Percentiles rank a stretch among this genome's conserved stretches.
Evolutionary conservation across 1,140 invertebrate species (phyloP).

Genomic region (Caenorhabditis tropicalis): DNA sequence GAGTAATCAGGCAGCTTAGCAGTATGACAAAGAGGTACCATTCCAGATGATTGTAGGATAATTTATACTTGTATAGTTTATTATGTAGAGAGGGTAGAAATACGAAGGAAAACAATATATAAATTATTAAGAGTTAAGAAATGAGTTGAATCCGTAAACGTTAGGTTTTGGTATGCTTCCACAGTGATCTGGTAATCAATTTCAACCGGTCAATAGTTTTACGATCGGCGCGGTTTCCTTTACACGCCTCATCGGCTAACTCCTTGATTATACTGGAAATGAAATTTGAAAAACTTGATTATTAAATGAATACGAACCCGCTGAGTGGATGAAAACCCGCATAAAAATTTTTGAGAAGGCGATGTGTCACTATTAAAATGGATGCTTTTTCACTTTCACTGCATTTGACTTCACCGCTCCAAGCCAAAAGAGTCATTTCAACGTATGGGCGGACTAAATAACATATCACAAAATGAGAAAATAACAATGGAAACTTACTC

Average conservation of each 20-base stretch:
- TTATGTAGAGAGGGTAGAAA: background rate
- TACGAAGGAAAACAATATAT: background rate
- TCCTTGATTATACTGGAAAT: background rate
- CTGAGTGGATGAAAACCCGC: background rate
- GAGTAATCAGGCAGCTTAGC: background rate
- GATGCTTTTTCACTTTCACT: background rate
- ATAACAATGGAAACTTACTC: background rate
- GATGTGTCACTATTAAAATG: background rate
- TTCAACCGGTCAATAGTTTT: too few species aligned
- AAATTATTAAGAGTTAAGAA: too few species aligned
- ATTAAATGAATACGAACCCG: background rate
- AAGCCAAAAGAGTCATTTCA: background rate
- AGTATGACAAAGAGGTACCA: background rate
- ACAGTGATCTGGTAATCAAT: too few species aligned
- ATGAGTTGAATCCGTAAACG: too few species aligned
- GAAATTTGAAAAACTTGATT: background rate
- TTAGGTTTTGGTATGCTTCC: too few species aligned
- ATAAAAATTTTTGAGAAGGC: background rate
- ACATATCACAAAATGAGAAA: background rate
- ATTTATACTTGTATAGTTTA: background rate
- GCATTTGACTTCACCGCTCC: background rate
- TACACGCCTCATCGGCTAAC: background rate
- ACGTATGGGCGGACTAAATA: background rate
- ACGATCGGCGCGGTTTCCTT: too few species aligned
- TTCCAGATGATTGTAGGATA: background rate